phyloP scores from a whole-genome alignment of 2,888 invertebrate species.

The Aphidius colemani region DNA sequence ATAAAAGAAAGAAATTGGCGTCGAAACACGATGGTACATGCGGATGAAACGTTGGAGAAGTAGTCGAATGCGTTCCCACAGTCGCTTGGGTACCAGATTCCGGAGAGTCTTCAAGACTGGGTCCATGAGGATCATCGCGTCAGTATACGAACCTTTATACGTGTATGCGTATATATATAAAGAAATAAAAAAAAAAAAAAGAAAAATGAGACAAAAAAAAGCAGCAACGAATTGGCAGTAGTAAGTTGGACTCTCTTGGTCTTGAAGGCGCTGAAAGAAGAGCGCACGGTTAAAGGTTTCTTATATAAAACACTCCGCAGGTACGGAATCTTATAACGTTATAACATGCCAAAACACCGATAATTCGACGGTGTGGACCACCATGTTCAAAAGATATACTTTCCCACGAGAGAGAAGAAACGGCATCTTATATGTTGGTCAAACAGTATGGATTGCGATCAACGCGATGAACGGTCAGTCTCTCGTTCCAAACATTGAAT shows the following conservation, averaged over 20 bases:
- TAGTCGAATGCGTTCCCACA: conserved; percentile 55
- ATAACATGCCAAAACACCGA: conserved; percentile 60
- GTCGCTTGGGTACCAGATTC: conserved; percentile 50
- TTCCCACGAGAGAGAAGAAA: conserved; percentile 50
- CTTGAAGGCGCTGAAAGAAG: conserved; percentile 16
- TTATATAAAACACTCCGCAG: conserved; percentile 8
- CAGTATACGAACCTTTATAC: conserved; percentile 20
- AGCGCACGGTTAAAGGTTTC: conserved; percentile 8
- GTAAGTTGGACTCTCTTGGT: conserved; percentile 10
- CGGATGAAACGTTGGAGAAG: conserved; percentile 33
- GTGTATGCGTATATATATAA: conserved; percentile 11
- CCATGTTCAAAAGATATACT: conserved; percentile 48
- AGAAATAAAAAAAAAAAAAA: conserved; percentile 13
- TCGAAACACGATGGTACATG: conserved; percentile 40
- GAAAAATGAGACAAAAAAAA: conserved; percentile 18
- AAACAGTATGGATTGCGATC: conserved; percentile 18
- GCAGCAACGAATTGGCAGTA: conserved; percentile 14
- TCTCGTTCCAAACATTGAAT: conserved; percentile 19
- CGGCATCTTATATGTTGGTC: background rate
- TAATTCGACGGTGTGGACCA: conserved; percentile 60
- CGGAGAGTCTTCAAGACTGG: conserved; percentile 42
- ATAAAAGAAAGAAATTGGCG: conserved; percentile 34
- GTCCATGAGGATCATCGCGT: conserved; percentile 21
- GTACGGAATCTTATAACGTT: conserved; percentile 51
- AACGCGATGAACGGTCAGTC: conserved; percentile 6